A percentile compares a stretch with the other conserved stretches of the same genome.
Conservation (phyloP, 1,140 invertebrate species). For the Latrodectus geometricus region DNA sequence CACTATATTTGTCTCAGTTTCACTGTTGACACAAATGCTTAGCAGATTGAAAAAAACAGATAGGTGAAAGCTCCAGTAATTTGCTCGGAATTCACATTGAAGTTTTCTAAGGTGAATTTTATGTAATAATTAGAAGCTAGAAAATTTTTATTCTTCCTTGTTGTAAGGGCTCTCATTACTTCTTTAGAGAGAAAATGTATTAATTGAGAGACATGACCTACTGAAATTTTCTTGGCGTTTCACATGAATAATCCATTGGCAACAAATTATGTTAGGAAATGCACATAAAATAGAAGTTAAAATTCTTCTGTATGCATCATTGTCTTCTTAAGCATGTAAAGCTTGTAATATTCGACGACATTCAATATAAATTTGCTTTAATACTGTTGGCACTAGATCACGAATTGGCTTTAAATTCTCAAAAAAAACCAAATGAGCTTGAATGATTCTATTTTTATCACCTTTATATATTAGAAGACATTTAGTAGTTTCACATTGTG, state of each 20-base stretch:
- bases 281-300: constrained; percentile 15
- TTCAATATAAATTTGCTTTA: background rate
- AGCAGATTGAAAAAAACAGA: too few species aligned
- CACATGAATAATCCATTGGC: constrained; percentile 15
- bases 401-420: too few species aligned
- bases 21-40: too few species aligned
- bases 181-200: background rate
- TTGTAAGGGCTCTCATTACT: background rate
- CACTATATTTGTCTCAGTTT: background rate
- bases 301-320: constrained; percentile 5
- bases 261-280: constrained; percentile 13
- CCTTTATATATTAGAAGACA: too few species aligned
- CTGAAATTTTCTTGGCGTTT: background rate
- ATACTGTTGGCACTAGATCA: too few species aligned
- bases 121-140: background rate
- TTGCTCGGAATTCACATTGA: too few species aligned
- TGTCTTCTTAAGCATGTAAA: constrained; percentile 13
- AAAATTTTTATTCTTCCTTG: too few species aligned
- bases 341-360: constrained; percentile 25
- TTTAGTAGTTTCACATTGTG: too few species aligned
- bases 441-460: too few species aligned
- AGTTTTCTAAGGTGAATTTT: background rate
- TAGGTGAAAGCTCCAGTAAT: too few species aligned
- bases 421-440: too few species aligned
- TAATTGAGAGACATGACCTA: background rate